Evolutionary conservation across 2,888 invertebrate genomes (phyloP), one percentile per base, ranked within the genome.

Genomic region (Leucophora obtusa): DNA sequence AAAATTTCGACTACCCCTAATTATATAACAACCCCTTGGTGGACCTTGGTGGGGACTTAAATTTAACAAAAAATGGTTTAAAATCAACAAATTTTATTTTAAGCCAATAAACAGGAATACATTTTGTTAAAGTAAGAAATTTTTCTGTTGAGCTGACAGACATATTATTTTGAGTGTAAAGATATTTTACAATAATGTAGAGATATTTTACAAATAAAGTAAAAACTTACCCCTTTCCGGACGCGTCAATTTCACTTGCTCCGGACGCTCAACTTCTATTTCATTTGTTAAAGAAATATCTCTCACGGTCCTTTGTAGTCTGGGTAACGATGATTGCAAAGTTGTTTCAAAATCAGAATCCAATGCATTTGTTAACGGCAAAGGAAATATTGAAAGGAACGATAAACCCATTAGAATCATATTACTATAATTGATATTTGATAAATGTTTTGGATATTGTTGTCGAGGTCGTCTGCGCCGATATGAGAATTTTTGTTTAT

Each of bases 171-270:
- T n/a, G n/a, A n/a, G n/a, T n/a, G n/a, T n/a, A n/a, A n/a, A n/a
- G n/a, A n/a, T n/a, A n/a, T n/a, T n/a, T n/a, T n/a, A n/a, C n/a
- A n/a, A n/a, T n/a, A n/a, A n/a, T n/a, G n/a, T n/a, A n/a, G n/a
- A n/a, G n/a, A n/a, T n/a, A n/a, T n/a, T n/a, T 24, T 3, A 24
- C 2, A 5, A 24, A 24, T 24, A 5, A 24, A 3, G 2, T 24
- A 24, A 3, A 2, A 24, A 86, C 89, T 85, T 82, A 88, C 88
- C 83, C 33, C 73, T 85, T 83, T 86, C 85, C 51, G 83, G 82
- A 15, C 82, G 83, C 15, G 84, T 79, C 80, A 88, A 79, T 71
- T 75, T 79, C 11, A 85, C 84, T 63, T 82, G 74, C 11, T 72
- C 66, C 28, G 66, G 11, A 14, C 18, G 47, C 14, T 59, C 51